A percentile compares a stretch with the other conserved stretches of the same genome.
phyloP scores from a whole-genome alignment of 1,140 invertebrate species.

The Hetaerina americana region DNA sequence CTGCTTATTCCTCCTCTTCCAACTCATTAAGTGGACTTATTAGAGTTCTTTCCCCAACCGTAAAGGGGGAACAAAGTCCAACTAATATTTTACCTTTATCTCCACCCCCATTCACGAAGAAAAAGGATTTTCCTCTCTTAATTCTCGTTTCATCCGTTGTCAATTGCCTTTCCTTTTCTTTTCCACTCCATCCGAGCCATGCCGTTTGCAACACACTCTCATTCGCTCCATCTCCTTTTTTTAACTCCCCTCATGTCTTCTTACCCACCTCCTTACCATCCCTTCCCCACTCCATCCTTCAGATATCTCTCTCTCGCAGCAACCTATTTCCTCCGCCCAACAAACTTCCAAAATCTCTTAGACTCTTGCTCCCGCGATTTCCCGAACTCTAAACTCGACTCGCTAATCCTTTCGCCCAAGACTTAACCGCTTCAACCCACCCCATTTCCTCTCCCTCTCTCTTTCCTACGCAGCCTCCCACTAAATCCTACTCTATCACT shows the following conservation, averaged over 20 bases:
- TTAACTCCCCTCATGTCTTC: no score
- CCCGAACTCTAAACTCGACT: not conserved
- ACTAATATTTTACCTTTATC: not conserved
- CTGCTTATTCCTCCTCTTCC: not conserved
- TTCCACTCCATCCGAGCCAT: not conserved
- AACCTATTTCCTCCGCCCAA: not conserved
- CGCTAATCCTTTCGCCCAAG: not conserved
- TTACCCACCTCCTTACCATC: not conserved
- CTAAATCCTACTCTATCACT: no score
- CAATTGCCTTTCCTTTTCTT: not conserved
- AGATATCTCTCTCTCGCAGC: not conserved
- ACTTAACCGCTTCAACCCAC: not conserved
- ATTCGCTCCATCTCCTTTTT: no score
- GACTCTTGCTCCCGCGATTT: not conserved
- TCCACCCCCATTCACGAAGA: no score
- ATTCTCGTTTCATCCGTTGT: not conserved
- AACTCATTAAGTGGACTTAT: not conserved
- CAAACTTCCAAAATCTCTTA: not conserved
- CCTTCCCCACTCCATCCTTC: not conserved
- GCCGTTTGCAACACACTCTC: no score
- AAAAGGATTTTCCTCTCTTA: not conserved
- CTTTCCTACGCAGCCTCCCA: not conserved
- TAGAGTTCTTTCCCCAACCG: not conserved
- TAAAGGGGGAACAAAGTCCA: not conserved
- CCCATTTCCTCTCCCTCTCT: not conserved